These are phyloP conservation scores for Petrophora chlorosata DNA, from an alignment of 2,888 invertebrate species.

Conservation along the genomic window DNA sequence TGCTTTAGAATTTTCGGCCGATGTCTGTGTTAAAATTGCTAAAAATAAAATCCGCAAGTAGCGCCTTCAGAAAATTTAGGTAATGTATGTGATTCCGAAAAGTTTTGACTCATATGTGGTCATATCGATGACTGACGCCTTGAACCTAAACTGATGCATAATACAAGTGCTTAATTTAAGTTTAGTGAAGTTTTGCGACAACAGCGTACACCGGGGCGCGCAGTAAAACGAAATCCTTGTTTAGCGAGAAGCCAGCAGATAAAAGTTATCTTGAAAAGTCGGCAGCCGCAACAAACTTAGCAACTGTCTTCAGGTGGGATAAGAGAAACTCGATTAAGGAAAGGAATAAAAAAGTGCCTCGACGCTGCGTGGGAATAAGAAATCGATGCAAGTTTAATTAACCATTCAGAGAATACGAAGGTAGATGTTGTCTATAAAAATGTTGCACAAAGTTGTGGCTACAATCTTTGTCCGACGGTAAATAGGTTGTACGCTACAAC, in stretches of 20 bases:
- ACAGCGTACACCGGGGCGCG: slow-evolving; percentile 43
- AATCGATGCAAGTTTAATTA: slow-evolving; percentile 24
- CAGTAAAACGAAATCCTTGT: slow-evolving; percentile 67
- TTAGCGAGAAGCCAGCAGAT: slow-evolving; percentile 56
- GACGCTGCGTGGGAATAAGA: slow-evolving; percentile 11
- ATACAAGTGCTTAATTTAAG: slow-evolving; percentile 66
- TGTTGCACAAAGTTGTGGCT: not conserved
- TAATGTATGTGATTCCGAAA: too few species aligned
- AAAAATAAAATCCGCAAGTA: too few species aligned
- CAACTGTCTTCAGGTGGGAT: slow-evolving; percentile 71
- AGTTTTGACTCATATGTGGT: slow-evolving; percentile 4
- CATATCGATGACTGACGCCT: slow-evolving; percentile 48
- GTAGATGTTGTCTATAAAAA: slow-evolving; percentile 4
- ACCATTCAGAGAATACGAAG: slow-evolving; percentile 6
- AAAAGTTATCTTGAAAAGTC: slow-evolving; percentile 69
- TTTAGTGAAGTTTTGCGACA: slow-evolving; percentile 57
- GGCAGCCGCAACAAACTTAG: slow-evolving; percentile 66
- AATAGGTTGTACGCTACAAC: too few species aligned
- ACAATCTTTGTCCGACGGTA: not conserved
- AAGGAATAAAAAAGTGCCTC: slow-evolving; percentile 58
- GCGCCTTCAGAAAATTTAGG: too few species aligned
- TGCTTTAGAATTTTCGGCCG: too few species aligned
- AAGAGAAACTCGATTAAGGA: slow-evolving; percentile 71
- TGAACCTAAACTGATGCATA: too few species aligned
- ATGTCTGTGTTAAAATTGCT: too few species aligned